phyloP scores from a whole-genome alignment of 2,888 invertebrate genomes.

The Melinaea marsaeus region DNA sequence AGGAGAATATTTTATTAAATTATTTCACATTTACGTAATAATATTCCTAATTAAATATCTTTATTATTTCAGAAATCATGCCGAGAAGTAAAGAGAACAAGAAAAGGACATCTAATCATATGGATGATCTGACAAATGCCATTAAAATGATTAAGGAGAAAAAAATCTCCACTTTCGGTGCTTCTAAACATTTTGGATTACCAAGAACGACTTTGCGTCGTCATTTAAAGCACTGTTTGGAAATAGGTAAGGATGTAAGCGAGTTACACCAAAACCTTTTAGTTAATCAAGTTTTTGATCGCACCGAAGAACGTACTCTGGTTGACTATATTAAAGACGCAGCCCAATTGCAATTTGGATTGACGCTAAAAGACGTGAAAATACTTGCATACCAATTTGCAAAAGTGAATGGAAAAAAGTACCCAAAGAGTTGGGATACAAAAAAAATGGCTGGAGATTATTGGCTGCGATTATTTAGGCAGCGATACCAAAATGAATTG shows the following conservation, averaged over 20 bases:
- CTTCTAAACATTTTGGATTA: constrained; percentile 29
- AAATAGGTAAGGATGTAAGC: constrained; percentile 28
- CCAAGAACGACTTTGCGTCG: constrained; percentile 27
- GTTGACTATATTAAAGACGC: constrained; percentile 12
- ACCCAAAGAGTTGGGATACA: constrained; percentile 29
- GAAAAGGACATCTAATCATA: constrained; percentile 18
- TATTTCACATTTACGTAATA: not conserved
- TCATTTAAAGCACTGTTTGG: constrained; percentile 19
- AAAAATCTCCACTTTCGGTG: constrained; percentile 26
- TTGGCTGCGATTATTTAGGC: constrained; percentile 23
- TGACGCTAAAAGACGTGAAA: constrained; percentile 12
- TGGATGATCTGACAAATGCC: constrained; percentile 25
- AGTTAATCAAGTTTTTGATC: constrained; percentile 12
- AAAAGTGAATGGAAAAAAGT: constrained; percentile 31
- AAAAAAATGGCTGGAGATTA: constrained; percentile 25
- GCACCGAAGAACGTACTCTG: constrained; percentile 5
- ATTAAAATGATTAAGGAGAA: constrained; percentile 25
- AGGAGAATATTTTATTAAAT: not conserved
- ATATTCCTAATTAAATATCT: not conserved
- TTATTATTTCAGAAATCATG: constrained; percentile 9
- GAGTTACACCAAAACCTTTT: constrained; percentile 23
- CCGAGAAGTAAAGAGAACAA: constrained; percentile 16
- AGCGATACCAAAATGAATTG: constrained; percentile 13
- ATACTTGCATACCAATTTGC: constrained; percentile 24
- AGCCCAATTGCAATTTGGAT: constrained; percentile 11